Evolutionary conservation across 2,888 invertebrate species (phyloP).

Genomic region (Amorpha juglandis): DNA sequence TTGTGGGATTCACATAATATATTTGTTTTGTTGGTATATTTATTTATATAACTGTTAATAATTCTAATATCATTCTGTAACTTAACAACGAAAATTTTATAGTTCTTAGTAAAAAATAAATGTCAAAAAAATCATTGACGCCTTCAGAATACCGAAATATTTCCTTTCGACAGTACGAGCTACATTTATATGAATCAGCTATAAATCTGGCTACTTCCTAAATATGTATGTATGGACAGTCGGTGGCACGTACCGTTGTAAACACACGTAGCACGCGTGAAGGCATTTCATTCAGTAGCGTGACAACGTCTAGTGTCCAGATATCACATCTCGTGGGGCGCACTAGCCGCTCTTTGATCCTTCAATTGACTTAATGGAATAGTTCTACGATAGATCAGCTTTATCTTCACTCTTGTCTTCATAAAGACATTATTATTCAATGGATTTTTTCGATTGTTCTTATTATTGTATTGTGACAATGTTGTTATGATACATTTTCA

Average conservation of each 20-base stretch:
- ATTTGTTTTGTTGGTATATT: no score
- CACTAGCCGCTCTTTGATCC: conserved; percentile 56
- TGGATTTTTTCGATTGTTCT: conserved; percentile 30
- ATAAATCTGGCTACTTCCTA: conserved; percentile 23
- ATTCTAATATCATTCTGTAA: background rate
- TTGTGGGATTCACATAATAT: no score
- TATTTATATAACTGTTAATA: no score
- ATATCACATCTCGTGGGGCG: conserved; percentile 31
- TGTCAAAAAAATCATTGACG: background rate
- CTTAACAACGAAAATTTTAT: background rate
- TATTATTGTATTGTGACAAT: background rate
- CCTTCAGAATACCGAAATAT: background rate
- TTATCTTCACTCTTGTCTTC: conserved; percentile 47
- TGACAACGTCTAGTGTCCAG: conserved; percentile 31
- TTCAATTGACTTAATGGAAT: conserved; percentile 74
- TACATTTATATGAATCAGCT: conserved; percentile 25
- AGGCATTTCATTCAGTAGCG: conserved; percentile 51
- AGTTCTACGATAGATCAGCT: conserved; percentile 59
- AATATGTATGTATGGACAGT: conserved; percentile 30
- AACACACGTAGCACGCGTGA: conserved; percentile 50
- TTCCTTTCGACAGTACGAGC: conserved; percentile 21
- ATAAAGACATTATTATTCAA: conserved; percentile 47
- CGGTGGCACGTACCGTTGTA: conserved; percentile 39
- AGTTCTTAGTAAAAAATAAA: background rate
- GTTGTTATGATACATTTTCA: background rate